phyloP scores from a whole-genome alignment of 2,113 vertebrate genomes.

The Rhinolophus sinicus region DNA sequence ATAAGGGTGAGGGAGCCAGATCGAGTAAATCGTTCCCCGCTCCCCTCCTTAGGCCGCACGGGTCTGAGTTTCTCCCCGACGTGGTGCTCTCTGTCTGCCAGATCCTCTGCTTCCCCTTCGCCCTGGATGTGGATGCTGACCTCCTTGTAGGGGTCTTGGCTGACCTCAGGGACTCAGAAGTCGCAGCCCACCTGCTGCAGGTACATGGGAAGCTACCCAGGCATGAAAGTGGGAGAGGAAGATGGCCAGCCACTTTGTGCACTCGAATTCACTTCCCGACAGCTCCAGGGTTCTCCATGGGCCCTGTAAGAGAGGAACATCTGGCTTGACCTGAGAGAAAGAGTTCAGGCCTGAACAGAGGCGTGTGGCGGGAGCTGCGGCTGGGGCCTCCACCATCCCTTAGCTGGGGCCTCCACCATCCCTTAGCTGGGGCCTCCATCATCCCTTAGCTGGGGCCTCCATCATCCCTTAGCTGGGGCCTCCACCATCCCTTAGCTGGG shows the following conservation, averaged over 20 bases:
- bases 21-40: background rate
- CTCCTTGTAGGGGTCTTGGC: conserved; percentile 70
- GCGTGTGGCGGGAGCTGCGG: background rate
- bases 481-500: too few relatives aligned
- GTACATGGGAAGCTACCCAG: conserved; percentile 70
- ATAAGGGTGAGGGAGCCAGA: background rate
- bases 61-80: conserved; percentile 78
- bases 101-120: conserved; percentile 87
- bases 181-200: conserved; percentile 85
- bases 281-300: background rate
- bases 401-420: background rate
- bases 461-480: background rate
- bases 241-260: background rate
- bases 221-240: background rate
- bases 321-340: background rate
- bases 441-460: background rate
- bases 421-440: background rate
- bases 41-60: conserved; percentile 75
- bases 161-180: conserved; percentile 79
- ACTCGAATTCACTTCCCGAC: background rate
- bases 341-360: background rate
- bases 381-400: background rate
- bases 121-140: conserved; percentile 82
- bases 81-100: conserved; percentile 85
- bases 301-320: background rate